Percentiles rank a stretch among this genome's conserved stretches.
Evolutionary conservation across 1,140 invertebrate genomes (phyloP).

Genomic region (Diorhabda carinulata): DNA sequence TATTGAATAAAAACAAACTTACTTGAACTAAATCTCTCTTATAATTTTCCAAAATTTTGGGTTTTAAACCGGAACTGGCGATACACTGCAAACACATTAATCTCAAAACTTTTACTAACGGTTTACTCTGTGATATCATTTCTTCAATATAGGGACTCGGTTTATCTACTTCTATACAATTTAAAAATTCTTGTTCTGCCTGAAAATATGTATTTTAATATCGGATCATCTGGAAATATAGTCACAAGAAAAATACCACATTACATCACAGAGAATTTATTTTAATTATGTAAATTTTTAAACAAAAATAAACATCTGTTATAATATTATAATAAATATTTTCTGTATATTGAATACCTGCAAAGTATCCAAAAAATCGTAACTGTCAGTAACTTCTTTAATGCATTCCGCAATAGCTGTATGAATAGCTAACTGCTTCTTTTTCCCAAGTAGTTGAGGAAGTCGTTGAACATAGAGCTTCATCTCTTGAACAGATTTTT

Average conservation of each 20-base stretch:
- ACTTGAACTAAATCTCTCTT: constrained; percentile 82
- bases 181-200: constrained; percentile 87
- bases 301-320: no score
- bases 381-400: constrained; percentile 53
- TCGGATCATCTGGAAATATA: no score
- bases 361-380: constrained; percentile 44
- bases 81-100: constrained; percentile 86
- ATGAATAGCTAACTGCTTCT: constrained; percentile 74
- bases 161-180: constrained; percentile 88
- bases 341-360: constrained; percentile 28
- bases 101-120: constrained; percentile 77
- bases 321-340: no score
- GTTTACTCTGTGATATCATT: constrained; percentile 78
- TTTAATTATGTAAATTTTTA: no score
- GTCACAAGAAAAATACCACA: no score
- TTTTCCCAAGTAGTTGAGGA: constrained; percentile 83
- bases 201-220: constrained; percentile 17
- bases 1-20: not conserved
- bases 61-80: constrained; percentile 85
- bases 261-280: no score
- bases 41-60: constrained; percentile 86
- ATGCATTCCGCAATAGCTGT: constrained; percentile 63
- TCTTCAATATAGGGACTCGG: constrained; percentile 86
- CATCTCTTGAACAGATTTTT: constrained; percentile 89
- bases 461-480: constrained; percentile 89